phyloP scores from a whole-genome alignment of 1,140 invertebrate genomes.

The Nylanderia fulva region DNA sequence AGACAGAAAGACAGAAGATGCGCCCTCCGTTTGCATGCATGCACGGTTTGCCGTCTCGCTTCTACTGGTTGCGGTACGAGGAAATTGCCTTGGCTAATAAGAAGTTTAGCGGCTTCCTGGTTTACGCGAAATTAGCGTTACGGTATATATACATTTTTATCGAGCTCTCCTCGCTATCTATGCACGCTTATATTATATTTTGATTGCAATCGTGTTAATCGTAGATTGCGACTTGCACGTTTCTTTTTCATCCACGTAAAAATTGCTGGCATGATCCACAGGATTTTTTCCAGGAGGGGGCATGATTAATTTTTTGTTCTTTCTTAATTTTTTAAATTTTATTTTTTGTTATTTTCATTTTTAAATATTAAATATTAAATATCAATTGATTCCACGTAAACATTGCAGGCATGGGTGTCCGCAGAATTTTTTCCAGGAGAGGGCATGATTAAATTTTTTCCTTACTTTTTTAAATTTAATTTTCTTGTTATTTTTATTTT shows the following conservation, averaged over 20 bases:
- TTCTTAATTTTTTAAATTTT: too few relatives aligned
- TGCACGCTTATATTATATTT: not conserved
- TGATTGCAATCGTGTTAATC: not conserved
- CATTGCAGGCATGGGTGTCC: too few relatives aligned
- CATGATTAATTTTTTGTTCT: not conserved
- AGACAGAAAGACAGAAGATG: conserved; percentile 29
- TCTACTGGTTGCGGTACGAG: not conserved
- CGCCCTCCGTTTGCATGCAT: conserved; percentile 16
- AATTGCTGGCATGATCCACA: too few relatives aligned
- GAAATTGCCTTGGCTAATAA: conserved; percentile 62
- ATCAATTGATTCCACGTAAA: too few relatives aligned
- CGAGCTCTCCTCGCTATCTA: not conserved
- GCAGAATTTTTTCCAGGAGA: too few relatives aligned
- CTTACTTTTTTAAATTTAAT: too few relatives aligned
- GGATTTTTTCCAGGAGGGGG: too few relatives aligned
- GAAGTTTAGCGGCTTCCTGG: conserved; percentile 62
- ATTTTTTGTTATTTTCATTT: too few relatives aligned
- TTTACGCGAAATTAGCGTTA: conserved; percentile 62
- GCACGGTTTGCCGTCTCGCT: not conserved
- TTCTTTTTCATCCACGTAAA: not conserved
- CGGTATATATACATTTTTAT: conserved; percentile 52
- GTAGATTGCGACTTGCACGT: not conserved
- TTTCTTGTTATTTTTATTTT: too few relatives aligned
- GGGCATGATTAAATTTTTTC: too few relatives aligned
- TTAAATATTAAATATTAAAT: too few relatives aligned